These are phyloP conservation scores for Eulemur coronatus DNA, from an alignment of 2,797 vertebrate species.

Conservation along the genomic window DNA sequence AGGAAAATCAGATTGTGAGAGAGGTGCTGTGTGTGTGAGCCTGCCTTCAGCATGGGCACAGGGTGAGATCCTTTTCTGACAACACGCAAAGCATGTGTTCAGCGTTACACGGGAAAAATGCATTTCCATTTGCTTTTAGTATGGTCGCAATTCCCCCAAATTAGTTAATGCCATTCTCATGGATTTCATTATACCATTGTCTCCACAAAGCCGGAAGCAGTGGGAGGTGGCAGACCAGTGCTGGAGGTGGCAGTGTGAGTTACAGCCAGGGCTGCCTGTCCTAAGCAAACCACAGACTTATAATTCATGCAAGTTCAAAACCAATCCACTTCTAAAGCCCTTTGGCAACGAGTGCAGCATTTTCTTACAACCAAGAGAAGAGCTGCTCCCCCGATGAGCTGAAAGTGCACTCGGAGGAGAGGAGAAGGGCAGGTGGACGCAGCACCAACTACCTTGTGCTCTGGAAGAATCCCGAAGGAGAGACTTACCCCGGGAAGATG, in stretches of 20 bases:
- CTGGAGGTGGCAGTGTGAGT: not conserved
- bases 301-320: not conserved
- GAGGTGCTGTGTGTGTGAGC: too few relatives aligned
- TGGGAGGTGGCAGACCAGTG: not conserved
- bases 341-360: not conserved
- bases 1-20: not conserved
- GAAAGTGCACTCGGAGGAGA: not conserved
- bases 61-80: not conserved
- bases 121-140: not conserved
- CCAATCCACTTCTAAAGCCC: not conserved
- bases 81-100: not conserved
- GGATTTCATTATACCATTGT: not conserved
- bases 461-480: not conserved
- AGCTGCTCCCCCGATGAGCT: not conserved
- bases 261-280: not conserved
- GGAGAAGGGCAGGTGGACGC: not conserved
- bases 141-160: not conserved
- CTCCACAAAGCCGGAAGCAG: not conserved
- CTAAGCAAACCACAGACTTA: not conserved
- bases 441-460: too few relatives aligned
- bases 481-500: not conserved
- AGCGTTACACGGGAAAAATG: not conserved
- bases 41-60: fast-evolving
- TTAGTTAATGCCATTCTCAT: not conserved
- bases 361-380: not conserved